A percentile compares a stretch with the other conserved stretches of the same genome.
Conservation (phyloP, 1,140 invertebrate genomes). For the Cataglyphis hispanica region DNA sequence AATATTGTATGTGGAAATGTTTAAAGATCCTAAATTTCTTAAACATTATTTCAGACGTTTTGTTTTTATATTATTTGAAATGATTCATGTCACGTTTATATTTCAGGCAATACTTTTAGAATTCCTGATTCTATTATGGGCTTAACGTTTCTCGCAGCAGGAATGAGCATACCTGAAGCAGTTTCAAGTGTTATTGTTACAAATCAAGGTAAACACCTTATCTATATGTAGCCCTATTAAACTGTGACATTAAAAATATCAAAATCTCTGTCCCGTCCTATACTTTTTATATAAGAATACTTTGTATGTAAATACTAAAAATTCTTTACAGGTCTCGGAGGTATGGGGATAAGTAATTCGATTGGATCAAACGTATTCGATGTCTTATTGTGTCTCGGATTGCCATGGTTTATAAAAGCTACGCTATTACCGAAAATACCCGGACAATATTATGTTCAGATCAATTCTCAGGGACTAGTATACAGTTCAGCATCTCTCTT, state of each 20-base stretch:
- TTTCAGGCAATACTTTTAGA: conserved; percentile 88
- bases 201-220: conserved; percentile 88
- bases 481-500: conserved; percentile 93
- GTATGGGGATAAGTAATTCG: conserved; percentile 95
- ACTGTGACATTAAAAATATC: neutral
- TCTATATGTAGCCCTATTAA: neutral
- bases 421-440: conserved; percentile 90
- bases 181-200: conserved; percentile 93
- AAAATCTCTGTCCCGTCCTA: conserved; percentile 18
- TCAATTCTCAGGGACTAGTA: conserved; percentile 94
- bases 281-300: too few species aligned
- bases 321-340: conserved; percentile 90
- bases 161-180: conserved; percentile 95
- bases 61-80: neutral
- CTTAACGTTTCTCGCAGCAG: conserved; percentile 93
- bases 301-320: neutral
- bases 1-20: neutral
- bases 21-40: neutral
- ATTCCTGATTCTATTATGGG: conserved; percentile 93
- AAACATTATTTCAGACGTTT: neutral
- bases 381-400: conserved; percentile 93
- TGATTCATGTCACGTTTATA: neutral
- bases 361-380: conserved; percentile 96
- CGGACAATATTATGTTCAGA: conserved; percentile 90
- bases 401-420: conserved; percentile 96